Evolutionary conservation across 1,140 invertebrate genomes (phyloP).

Genomic region (Drosophila aff.): DNA sequence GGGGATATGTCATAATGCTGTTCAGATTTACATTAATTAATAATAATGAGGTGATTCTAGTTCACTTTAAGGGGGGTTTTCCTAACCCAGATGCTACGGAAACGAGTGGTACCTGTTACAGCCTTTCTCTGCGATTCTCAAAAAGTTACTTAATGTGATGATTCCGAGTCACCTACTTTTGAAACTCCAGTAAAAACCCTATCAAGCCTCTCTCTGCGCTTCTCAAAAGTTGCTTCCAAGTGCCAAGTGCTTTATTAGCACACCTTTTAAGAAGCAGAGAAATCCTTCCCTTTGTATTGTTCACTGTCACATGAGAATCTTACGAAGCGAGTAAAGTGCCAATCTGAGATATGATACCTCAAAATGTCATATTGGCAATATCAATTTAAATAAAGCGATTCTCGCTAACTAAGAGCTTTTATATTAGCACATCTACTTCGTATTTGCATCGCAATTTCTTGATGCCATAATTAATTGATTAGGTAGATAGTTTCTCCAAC

Average conservation of each 20-base stretch:
- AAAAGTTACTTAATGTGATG: no score
- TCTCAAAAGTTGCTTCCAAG: not conserved
- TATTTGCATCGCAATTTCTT: constrained; percentile 43
- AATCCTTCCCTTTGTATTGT: not conserved
- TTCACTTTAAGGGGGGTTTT: not conserved
- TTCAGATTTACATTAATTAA: constrained; percentile 5
- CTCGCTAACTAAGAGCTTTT: constrained; percentile 22
- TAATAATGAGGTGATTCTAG: not conserved
- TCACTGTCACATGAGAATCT: not conserved
- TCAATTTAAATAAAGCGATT: constrained; percentile 21
- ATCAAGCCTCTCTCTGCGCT: not conserved
- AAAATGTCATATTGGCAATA: constrained; percentile 33
- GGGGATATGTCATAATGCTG: constrained; percentile 34
- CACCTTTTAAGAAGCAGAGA: not conserved
- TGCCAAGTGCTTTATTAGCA: not conserved
- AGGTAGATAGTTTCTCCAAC: constrained; percentile 22
- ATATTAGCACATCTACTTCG: constrained; percentile 28
- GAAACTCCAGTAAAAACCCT: not conserved
- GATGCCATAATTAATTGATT: constrained; percentile 66
- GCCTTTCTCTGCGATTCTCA: not conserved
- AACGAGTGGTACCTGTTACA: no score
- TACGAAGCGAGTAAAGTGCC: not conserved
- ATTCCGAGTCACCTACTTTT: not conserved
- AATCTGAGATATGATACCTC: constrained; percentile 40
- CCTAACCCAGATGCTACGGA: no score